phyloP scores from a whole-genome alignment of 1,140 invertebrate species.

The Drosophila yakuba region DNA sequence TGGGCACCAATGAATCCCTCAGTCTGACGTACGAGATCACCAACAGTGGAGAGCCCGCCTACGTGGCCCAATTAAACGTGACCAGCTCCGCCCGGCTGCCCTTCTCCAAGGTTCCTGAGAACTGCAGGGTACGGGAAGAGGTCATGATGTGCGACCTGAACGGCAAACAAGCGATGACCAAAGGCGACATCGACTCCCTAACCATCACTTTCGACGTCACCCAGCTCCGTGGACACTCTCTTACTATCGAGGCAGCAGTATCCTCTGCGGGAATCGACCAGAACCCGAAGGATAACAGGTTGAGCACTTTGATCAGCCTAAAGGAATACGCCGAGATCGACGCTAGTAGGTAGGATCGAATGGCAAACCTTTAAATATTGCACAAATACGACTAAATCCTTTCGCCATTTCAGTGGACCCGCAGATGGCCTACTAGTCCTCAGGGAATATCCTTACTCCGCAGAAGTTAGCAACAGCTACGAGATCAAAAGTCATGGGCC shows the following conservation, averaged over 20 bases:
- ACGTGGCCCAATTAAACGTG: slow-evolving; percentile 82
- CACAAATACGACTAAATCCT: background rate
- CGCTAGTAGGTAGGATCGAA: slow-evolving; percentile 80
- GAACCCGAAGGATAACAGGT: slow-evolving; percentile 69
- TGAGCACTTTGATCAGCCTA: slow-evolving; percentile 73
- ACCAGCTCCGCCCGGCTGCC: slow-evolving; percentile 71
- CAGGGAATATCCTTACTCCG: slow-evolving; percentile 53
- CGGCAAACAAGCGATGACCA: slow-evolving; percentile 55
- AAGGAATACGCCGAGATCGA: slow-evolving; percentile 82
- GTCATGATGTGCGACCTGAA: slow-evolving; percentile 31
- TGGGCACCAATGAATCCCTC: slow-evolving; percentile 79
- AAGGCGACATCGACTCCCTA: slow-evolving; percentile 61
- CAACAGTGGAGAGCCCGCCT: slow-evolving; percentile 85
- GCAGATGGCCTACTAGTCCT: slow-evolving; percentile 51
- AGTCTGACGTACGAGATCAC: slow-evolving; percentile 75
- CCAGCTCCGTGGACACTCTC: slow-evolving; percentile 47
- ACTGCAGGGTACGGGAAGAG: slow-evolving; percentile 66
- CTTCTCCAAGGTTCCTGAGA: slow-evolving; percentile 81
- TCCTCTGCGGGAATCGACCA: slow-evolving; percentile 84
- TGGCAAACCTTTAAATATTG: background rate
- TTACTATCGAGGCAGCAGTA: slow-evolving; percentile 73
- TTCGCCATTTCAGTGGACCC: slow-evolving; percentile 46
- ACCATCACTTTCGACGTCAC: slow-evolving; percentile 82
- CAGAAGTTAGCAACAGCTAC: slow-evolving; percentile 63
- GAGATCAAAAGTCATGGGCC: slow-evolving; percentile 77